These are phyloP conservation scores for Andrena bucephala DNA, from an alignment of 2,888 invertebrate genomes.

Conservation along the genomic window DNA sequence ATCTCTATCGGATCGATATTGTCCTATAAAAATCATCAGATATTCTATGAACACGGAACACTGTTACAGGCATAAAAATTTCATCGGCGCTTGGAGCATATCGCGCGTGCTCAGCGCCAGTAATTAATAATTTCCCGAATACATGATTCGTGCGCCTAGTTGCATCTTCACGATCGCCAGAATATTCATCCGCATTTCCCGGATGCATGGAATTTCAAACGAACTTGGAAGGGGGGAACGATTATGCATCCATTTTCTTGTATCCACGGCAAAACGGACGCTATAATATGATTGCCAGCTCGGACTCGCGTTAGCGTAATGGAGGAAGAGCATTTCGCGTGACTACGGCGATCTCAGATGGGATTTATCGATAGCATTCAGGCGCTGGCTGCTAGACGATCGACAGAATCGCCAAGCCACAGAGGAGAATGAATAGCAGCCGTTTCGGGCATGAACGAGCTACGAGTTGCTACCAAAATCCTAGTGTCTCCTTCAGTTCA, in stretches of 20 bases:
- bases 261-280: slow-evolving; percentile 62
- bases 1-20: too few species aligned
- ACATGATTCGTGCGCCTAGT: neutral
- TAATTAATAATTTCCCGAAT: slow-evolving; percentile 19
- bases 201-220: slow-evolving; percentile 69
- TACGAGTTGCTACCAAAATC: neutral
- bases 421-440: neutral
- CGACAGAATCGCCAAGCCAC: neutral
- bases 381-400: slow-evolving; percentile 35
- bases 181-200: slow-evolving; percentile 35
- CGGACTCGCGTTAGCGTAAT: slow-evolving; percentile 34
- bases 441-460: neutral
- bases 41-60: too few species aligned
- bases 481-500: neutral
- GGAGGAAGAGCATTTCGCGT: slow-evolving; percentile 71
- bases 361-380: slow-evolving; percentile 69
- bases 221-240: slow-evolving; percentile 43
- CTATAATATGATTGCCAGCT: slow-evolving; percentile 35
- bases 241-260: slow-evolving; percentile 67
- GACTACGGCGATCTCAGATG: slow-evolving; percentile 76
- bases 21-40: too few species aligned
- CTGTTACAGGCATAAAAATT: neutral
- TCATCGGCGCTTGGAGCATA: neutral
- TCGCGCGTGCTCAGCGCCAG: neutral
- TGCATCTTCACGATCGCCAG: neutral